phyloP scores from a whole-genome alignment of 2,888 invertebrate genomes.

The Tenthredo livida region DNA sequence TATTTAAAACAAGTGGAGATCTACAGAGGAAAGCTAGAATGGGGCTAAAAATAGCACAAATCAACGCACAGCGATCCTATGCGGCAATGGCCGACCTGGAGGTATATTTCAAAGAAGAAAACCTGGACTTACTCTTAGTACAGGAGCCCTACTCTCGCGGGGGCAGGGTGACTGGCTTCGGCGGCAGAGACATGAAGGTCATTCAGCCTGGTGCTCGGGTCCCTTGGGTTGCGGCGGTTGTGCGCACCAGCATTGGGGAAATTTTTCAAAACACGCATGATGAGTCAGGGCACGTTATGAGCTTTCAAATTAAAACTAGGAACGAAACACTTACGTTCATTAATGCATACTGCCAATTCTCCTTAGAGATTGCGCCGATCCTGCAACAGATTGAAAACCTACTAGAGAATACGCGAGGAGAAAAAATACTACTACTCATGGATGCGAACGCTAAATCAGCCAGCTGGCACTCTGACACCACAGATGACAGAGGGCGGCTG shows the following conservation, averaged over 20 bases:
- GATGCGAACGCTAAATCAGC: too few relatives aligned
- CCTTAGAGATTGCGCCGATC: too few relatives aligned
- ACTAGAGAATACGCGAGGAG: too few relatives aligned
- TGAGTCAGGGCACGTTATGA: neutral
- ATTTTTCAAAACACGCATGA: neutral
- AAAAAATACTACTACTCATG: too few relatives aligned
- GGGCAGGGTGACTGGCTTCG: neutral
- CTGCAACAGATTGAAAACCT: too few relatives aligned
- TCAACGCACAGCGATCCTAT: neutral
- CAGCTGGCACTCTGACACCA: too few relatives aligned
- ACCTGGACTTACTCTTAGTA: slow-evolving; percentile 23
- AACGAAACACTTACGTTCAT: neutral
- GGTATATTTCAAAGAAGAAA: neutral
- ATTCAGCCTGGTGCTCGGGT: neutral
- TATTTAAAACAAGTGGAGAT: neutral
- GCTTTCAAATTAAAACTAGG: neutral
- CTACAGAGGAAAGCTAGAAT: neutral
- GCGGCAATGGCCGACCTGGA: slow-evolving; percentile 16
- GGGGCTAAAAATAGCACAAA: neutral
- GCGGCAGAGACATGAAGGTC: neutral
- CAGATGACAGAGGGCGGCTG: too few relatives aligned
- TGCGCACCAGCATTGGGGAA: neutral
- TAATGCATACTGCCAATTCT: neutral
- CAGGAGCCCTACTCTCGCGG: slow-evolving; percentile 51
- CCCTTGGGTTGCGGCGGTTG: neutral